phyloP scores from a whole-genome alignment of 2,797 vertebrate species.

The Rhabdomys pumilio region DNA sequence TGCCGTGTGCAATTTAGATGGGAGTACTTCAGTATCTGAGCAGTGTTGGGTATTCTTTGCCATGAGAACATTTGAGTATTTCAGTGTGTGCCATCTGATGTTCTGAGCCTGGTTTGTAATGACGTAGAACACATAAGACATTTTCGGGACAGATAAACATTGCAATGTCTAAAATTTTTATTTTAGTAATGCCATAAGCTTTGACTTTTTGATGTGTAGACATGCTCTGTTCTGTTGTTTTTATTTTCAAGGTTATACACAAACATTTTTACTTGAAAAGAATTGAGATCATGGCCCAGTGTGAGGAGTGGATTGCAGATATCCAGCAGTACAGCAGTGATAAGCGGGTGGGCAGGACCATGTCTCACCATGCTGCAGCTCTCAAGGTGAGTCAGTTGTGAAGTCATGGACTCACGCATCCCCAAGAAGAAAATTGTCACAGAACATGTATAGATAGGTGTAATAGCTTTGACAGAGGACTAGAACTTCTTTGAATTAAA shows the following conservation, averaged over 20 bases:
- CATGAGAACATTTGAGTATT: not conserved
- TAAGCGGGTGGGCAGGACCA: conserved; percentile 98
- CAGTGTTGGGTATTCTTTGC: not conserved
- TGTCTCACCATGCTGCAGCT: conserved; percentile 99
- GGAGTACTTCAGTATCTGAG: not conserved
- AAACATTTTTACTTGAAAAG: conserved; percentile 99
- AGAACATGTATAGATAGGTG: not conserved
- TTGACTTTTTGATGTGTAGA: conserved; percentile 42
- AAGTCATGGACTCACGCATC: not conserved
- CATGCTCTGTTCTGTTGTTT: conserved; percentile 24
- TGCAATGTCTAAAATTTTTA: not conserved
- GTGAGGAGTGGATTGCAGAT: conserved; percentile 99
- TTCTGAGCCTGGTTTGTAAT: conserved; percentile 18
- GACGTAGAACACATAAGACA: not conserved
- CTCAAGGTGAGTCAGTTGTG: conserved; percentile 92
- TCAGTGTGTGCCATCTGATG: not conserved
- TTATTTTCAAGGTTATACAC: conserved; percentile 94
- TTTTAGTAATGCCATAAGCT: not conserved
- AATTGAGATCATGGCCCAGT: conserved; percentile 98
- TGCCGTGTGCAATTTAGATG: not conserved
- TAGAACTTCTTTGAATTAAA: not conserved
- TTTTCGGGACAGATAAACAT: conserved; percentile 30
- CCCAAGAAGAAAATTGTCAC: not conserved
- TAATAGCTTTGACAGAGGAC: not conserved
- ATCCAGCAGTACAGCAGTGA: conserved; percentile 99